Evolutionary conservation across 2,797 vertebrate species (phyloP), one percentile per base, ranked within the genome.

Genomic region (Menidia menidia): DNA sequence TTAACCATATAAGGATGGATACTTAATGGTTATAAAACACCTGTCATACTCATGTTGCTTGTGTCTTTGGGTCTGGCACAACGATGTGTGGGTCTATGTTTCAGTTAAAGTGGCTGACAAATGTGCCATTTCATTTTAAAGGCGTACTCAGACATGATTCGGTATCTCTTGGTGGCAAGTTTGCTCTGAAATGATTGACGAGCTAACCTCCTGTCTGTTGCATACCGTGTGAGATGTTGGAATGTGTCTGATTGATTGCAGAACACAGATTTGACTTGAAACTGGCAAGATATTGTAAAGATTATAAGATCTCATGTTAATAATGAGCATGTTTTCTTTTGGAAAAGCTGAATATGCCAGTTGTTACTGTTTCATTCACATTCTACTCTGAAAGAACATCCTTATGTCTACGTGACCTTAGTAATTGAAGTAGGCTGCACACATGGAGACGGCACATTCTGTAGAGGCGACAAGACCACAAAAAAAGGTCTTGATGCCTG

Each of bases 101-200:
- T 39, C 7, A 39, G 7, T 39, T 39, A 2, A 39, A 39, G 35
- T 39, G 6, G 8, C 64, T 86, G 76, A 88, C 64, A 71, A 72
- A 77, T 82, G 71, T 79, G 45, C 70, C 69, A 67, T n/a, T 77
- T 77, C 47, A 73, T 71, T 71, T 50, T 59, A 52, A 55, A 83
- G 77, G 72, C 54, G 82, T 57, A 71, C 76, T 73, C 60, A 69
- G 80, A 73, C 68, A 75, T 35, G 60, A 67, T 64, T 83, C 58
- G 10, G 35, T 39, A 4, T 39, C 35, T 7, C 3, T 7, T 39
- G 10, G 7, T 39, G 35, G 35, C 35, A 39, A 10, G 7, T 39
- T 39, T 39, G 35, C 10, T 6, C 35, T 7, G 7, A 7, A 39
- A 39, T 39, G 35, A 7, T 39, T 39, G 10, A 39, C 35, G 2